Percentiles rank a stretch among this genome's conserved stretches.
These are phyloP conservation scores for Dicyrtomina minuta DNA, from an alignment of 2,888 invertebrate species.

Conservation along the genomic window DNA sequence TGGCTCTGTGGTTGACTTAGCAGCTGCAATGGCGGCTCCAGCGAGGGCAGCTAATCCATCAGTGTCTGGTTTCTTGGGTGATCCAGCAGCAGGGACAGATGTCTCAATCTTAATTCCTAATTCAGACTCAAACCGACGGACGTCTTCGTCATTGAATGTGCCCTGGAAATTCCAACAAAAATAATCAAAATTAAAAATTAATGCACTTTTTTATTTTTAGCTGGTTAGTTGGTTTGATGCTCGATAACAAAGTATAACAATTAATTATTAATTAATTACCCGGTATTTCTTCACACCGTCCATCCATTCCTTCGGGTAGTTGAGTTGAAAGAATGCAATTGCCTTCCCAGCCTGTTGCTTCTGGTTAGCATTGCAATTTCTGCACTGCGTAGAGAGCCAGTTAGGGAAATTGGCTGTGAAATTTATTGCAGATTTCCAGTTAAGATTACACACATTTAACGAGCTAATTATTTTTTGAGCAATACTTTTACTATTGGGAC, in stretches of 20 bases:
- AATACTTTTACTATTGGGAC: too few species aligned
- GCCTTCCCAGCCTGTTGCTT: conserved; percentile 39
- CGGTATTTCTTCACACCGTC: conserved; percentile 40
- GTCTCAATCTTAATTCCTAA: conserved; percentile 34
- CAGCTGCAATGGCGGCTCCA: conserved; percentile 27
- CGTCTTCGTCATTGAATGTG: conserved; percentile 34
- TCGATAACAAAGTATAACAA: too few species aligned
- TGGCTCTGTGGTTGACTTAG: conserved; percentile 35
- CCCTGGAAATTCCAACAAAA: too few species aligned
- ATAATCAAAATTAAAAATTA: too few species aligned
- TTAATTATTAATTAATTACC: too few species aligned
- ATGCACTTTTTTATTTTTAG: too few species aligned
- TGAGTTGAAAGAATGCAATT: conserved; percentile 38
- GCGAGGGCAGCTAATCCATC: conserved; percentile 31
- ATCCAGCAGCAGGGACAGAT: conserved; percentile 1
- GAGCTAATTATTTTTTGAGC: too few species aligned
- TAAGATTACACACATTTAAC: too few species aligned
- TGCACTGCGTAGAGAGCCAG: conserved; percentile 40
- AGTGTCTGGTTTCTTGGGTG: conserved; percentile 38
- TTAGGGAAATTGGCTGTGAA: conserved; percentile 31
- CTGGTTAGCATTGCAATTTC: conserved; percentile 36
- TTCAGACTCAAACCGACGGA: conserved; percentile 33
- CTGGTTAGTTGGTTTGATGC: too few species aligned
- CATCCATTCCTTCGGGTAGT: conserved; percentile 42
- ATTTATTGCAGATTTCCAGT: too few species aligned